Evolutionary conservation across 1,140 invertebrate species (phyloP), one percentile per base, ranked within the genome.

Genomic region (Ceratoteleas bidentatus): DNA sequence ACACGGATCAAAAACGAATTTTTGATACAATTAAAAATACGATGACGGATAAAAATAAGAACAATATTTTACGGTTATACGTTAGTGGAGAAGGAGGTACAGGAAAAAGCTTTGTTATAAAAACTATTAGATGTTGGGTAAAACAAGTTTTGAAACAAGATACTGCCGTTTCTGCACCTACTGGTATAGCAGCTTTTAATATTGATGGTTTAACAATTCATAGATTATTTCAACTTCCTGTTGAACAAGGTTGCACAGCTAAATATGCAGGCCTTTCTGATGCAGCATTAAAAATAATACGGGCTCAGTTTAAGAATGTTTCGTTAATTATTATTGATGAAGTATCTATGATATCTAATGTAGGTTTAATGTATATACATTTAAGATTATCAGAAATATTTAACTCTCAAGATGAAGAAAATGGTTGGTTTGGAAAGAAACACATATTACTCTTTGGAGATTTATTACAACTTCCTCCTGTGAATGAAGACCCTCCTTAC

Each of bases 141-240:
- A 49, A 49, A 49, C 47, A 49, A 16, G 3, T 49, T 8, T 49
- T 49, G 14, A 49, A 49, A 15, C 6, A 14, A 49, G 47, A 49
- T 49, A 49, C 47, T 6, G 47, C 13, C 16, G 47, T 49, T 5
- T 6, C 47, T 49, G 47, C 47, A 15, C 47, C 47, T 3, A 49
- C 47, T 49, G 47, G 47, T n/a, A n/a, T n/a, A n/a, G n/a, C n/a
- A n/a, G n/a, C n/a, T n/a, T n/a, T n/a, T n/a, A n/a, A n/a, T n/a
- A n/a, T n/a, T n/a, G n/a, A n/a, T n/a, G n/a, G n/a, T n/a, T n/a
- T n/a, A n/a, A n/a, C n/a, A n/a, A n/a, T 49, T 6, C 47, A 49
- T 49, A 49, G 47, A 49, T 49, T 49, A 16, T 49, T 49, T 49
- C 47, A 49, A 49, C 47, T 49, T 15, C 47, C 47, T 3, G 47